phyloP scores from a whole-genome alignment of 2,888 invertebrate genomes.

The Leptarthrus brevirostris region DNA sequence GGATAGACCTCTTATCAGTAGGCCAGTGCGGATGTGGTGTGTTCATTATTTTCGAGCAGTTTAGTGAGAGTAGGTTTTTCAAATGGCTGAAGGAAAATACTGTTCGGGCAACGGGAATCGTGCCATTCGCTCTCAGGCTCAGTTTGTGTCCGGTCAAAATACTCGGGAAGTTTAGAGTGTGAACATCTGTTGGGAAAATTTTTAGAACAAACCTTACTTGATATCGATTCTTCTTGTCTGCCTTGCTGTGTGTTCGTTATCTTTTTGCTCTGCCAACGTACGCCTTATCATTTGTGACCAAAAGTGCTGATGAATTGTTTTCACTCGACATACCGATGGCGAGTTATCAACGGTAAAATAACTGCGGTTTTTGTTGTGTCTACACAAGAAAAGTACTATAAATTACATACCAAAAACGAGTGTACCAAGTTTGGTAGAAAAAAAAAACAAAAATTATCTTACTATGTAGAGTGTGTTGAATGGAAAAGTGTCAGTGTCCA shows the following conservation, averaged over 20 bases:
- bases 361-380: too few relatives aligned
- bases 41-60: neutral
- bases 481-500: too few relatives aligned
- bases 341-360: too few relatives aligned
- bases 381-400: too few relatives aligned
- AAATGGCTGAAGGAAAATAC: neutral
- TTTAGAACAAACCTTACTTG: neutral
- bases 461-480: too few relatives aligned
- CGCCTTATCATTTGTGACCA: conserved; percentile 6
- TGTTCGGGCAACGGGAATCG: conserved; percentile 1
- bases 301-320: neutral
- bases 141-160: conserved; percentile 34
- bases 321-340: too few relatives aligned
- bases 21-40: conserved; percentile 6
- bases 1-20: conserved; percentile 17
- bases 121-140: conserved; percentile 37
- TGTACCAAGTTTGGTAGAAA: too few relatives aligned
- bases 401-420: too few relatives aligned
- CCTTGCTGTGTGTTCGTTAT: conserved; percentile 9
- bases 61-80: neutral
- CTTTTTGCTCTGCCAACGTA: too few relatives aligned
- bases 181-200: conserved; percentile 11
- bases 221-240: neutral
- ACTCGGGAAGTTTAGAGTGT: neutral
- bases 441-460: too few relatives aligned